Base-by-base conservation (phyloP, 2,113 vertebrate genomes). In the Coregonus clupeaformis region DNA sequence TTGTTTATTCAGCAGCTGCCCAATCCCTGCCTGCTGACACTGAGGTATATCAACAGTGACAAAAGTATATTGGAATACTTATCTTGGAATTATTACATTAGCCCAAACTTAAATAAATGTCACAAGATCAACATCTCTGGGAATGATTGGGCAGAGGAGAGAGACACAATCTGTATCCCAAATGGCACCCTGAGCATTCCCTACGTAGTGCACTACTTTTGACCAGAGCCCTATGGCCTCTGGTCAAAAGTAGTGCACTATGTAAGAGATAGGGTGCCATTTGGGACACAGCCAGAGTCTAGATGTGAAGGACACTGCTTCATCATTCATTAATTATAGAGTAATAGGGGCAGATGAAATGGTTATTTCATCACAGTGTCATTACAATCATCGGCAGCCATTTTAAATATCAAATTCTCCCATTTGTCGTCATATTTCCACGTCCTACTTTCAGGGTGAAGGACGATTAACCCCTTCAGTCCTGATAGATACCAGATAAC, bases 21-120 rank as follows among this genome's bases (percentile, higher is more conserved):
- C 12, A 52, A 52, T 18, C 67, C 5, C 4, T 88, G 87, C 91
- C 89, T 90, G 90, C 92, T 94, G 94, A 96, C 94, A 92, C 95
- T 95, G 95, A 97, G 95, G 92, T 94, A 91, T 93, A 98, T 97
- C 95, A 96, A 96, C 95, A 96, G 93, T 96, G 95, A 97, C 95
- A 97, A 97, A 97, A 95, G 93, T 96, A 95, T 96, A 97, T 96
- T 97, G 95, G 20, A 96, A 96, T 95, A 96, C 96, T 98, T 96
- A 97, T 96, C 95, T 95, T 90, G 92, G 94, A 96, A 97, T 96
- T 96, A 97, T 96, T 95, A 95, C 94, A 96, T 96, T 96, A 96
- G 94, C 92, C 95, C 92, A 93, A 95, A 96, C 95, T 94, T 95
- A 96, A 95, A 95, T 94, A 95, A 96, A 96, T 95, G 96, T 96